phyloP scores from a whole-genome alignment of 1,140 invertebrate genomes.

The Drosophila bocki region DNA sequence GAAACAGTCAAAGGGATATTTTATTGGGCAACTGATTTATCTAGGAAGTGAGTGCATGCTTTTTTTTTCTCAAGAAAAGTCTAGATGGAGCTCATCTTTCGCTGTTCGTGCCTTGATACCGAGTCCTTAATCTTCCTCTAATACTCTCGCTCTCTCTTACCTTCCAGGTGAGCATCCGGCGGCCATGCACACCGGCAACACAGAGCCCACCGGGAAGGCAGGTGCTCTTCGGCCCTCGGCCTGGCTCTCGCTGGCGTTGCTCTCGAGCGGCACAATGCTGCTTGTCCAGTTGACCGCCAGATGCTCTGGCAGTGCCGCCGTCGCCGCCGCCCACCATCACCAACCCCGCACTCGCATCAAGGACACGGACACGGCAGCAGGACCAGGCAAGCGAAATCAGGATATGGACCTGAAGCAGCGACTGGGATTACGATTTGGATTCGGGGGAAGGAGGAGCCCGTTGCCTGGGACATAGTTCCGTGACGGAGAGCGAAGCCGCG shows the following conservation, averaged over 20 bases:
- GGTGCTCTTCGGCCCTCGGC: conserved; percentile 66
- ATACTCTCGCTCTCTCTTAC: background rate
- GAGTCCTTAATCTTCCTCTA: background rate
- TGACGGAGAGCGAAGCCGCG: conserved; percentile 5
- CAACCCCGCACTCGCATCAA: conserved; percentile 2
- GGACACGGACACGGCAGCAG: conserved; percentile 12
- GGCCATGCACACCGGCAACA: conserved; percentile 90
- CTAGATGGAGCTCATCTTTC: background rate
- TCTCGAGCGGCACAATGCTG: conserved; percentile 46
- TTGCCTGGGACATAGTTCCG: conserved; percentile 54
- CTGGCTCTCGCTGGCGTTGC: conserved; percentile 55
- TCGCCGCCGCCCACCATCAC: background rate
- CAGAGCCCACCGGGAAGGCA: conserved; percentile 85
- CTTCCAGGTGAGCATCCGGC: conserved; percentile 91
- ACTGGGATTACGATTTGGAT: background rate
- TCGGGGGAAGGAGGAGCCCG: background rate
- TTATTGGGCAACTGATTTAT: background rate
- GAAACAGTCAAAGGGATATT: too few species aligned
- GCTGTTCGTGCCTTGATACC: background rate
- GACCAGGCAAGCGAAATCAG: background rate
- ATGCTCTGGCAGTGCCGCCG: conserved; percentile 4
- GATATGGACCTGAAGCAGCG: background rate
- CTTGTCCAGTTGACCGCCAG: conserved; percentile 27
- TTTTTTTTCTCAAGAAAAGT: background rate
- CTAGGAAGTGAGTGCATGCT: background rate